Evolutionary conservation across 2,113 vertebrate species (phyloP), one percentile per base, ranked within the genome.

Genomic region (Bettongia penicillata): DNA sequence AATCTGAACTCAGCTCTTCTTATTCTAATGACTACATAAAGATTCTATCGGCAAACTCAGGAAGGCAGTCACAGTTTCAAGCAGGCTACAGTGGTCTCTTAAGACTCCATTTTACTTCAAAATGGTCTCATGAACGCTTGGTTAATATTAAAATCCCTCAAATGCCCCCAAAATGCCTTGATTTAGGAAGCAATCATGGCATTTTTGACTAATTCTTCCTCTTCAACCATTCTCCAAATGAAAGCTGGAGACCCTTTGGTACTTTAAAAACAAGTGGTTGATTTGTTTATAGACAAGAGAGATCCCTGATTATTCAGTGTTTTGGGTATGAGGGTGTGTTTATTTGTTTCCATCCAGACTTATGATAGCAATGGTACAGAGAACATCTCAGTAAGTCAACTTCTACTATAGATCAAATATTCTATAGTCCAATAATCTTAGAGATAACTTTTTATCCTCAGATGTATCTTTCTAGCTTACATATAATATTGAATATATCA

Each of bases 401-500:
- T 84, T 84, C 6, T 23, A 84, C 3, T 47, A 47, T 49, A 43
- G 4, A 47, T 51, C 61, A 1, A 90, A 23, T 25, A 6, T 11
- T 55, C 9, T 8, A 48, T 23, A 3, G 51, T 50, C 51, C 89
- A 31, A 23, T 1, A 96, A 3, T 48, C 49, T 77, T 48, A 1
- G 12, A 3, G 19, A 84, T 84, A 93, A 48, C 91, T 53, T 94
- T 31, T 16, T 3, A 61, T 2, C 9, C 9, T 31, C 0, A 25
- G 19, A 24, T 89, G 91, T 84, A 95, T 55, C 90, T 95, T 94
- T 95, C 91, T 48, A 90, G 43, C 0, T 91, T 94, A 93, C 23
- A 91, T 94, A 93, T 0, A 91, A 84, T 8, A n/a, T 43, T 84
- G n/a, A 84, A 19, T 77, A 43, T 84, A 84, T 43, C 19, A 43